Evolutionary conservation across 37 sponge, comb jelly and placozoan species (phyloP), one percentile per base, ranked within the genome.

Genomic region (Spongilla lacustris): DNA sequence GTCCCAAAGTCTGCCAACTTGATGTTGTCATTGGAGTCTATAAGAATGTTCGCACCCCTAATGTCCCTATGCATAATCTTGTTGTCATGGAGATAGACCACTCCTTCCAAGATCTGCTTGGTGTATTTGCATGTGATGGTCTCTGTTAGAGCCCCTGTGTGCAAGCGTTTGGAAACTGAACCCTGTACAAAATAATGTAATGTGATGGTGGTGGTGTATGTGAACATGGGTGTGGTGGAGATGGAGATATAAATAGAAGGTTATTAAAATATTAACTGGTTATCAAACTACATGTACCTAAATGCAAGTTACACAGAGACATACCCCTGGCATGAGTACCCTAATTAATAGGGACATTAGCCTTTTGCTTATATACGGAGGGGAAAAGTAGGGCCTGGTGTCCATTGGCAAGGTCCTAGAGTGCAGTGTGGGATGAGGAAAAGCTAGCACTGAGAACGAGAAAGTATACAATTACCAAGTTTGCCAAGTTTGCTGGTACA

Each of bases 1-100:
- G 99, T 95, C 24, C 99, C 99, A 93, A 98, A 98, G 71, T 98
- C 99, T 38, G 97, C 96, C 36, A 98, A 76, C 72, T 98, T 98
- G 28, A 98, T 84, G 66, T 95, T 93, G 10, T 95, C 97, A 77
- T 94, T 75, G 32, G 90, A 85, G 29, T 95, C 94, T 86, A 90
- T 87, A 26, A 98, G 87, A 19, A 98, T 93, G 73, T 98, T 98
- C 11, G 99, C 99, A 38, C 93, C 98, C 77, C 96, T 98, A 24
- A 98, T 89, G 81, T 98, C 98, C 32, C 98, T 75, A 50, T 98
- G 98, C 11, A 98, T 91, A 70, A 98, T 93, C 36, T 75, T 85
- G 74, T 93, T 88, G 32, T 88, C 90, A 69, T 98, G 98, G 28
- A 98, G 93, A 83, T 96, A 98, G 72, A 50, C 77, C 25, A 96